A percentile compares a stretch with the other conserved stretches of the same genome.
phyloP scores from a whole-genome alignment of 2,113 vertebrate genomes.

The Symphodus melops region DNA sequence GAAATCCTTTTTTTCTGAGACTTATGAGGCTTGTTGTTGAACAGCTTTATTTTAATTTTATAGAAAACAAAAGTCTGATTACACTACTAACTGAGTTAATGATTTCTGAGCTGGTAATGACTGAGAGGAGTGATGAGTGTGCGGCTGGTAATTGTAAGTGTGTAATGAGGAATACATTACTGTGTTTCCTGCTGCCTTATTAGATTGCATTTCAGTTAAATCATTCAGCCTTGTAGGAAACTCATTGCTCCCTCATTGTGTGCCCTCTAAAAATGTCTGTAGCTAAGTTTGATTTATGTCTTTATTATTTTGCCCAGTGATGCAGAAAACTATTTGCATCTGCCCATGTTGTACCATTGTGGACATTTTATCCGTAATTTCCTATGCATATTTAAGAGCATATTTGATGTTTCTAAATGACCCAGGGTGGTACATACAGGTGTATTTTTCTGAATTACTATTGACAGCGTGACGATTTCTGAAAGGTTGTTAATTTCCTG shows the following conservation, averaged over 20 bases:
- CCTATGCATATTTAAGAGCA: constrained; percentile 63
- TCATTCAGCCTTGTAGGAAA: constrained; percentile 63
- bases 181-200: constrained; percentile 71
- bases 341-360: constrained; percentile 54
- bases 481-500: constrained; percentile 41
- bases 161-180: constrained; percentile 74
- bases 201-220: constrained; percentile 75
- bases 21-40: not conserved
- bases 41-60: constrained; percentile 16
- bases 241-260: constrained; percentile 63
- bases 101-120: constrained; percentile 23
- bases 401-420: constrained; percentile 61
- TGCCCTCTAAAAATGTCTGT: constrained; percentile 62
- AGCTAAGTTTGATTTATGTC: constrained; percentile 79
- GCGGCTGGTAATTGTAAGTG: constrained; percentile 67
- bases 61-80: constrained; percentile 36
- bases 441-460: constrained; percentile 46
- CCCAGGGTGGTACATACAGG: constrained; percentile 15
- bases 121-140: constrained; percentile 60
- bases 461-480: constrained; percentile 33
- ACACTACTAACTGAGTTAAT: constrained; percentile 41
- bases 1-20: too few species aligned
- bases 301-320: constrained; percentile 76
- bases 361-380: constrained; percentile 59
- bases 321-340: constrained; percentile 74